phyloP scores from a whole-genome alignment of 2,113 vertebrate genomes.

The Toxotes chatareus region DNA sequence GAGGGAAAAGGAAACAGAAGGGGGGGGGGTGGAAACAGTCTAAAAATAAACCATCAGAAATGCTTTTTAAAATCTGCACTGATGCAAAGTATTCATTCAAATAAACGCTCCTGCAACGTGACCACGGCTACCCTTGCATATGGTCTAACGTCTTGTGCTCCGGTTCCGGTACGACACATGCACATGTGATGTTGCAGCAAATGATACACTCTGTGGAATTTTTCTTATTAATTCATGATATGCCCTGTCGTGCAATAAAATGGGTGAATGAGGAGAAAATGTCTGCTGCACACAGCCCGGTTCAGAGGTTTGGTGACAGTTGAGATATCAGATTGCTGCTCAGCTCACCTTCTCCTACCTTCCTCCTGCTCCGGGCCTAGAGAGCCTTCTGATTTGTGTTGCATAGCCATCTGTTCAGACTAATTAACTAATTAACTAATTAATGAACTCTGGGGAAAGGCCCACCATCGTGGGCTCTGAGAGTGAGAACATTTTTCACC shows the following conservation, averaged over 20 bases:
- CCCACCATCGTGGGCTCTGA: constrained; percentile 67
- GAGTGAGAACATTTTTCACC: constrained; percentile 77
- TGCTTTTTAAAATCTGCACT: constrained; percentile 80
- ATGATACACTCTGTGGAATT: constrained; percentile 27
- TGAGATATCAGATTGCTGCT: constrained; percentile 55
- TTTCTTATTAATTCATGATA: constrained; percentile 51
- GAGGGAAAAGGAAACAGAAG: constrained; percentile 68
- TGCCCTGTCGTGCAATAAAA: constrained; percentile 44
- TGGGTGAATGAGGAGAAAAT: constrained; percentile 66
- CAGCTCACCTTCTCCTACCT: constrained; percentile 75
- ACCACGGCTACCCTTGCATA: constrained; percentile 28
- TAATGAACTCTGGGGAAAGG: constrained; percentile 85
- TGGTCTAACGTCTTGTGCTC: background rate
- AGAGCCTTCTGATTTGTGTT: constrained; percentile 82
- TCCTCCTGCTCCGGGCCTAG: constrained; percentile 72
- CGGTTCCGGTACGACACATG: constrained; percentile 4
- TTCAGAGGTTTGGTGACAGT: constrained; percentile 66
- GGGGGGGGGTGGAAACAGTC: constrained; percentile 73
- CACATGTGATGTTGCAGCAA: constrained; percentile 24
- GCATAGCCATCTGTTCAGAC: constrained; percentile 85
- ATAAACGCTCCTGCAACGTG: constrained; percentile 66
- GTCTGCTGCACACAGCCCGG: constrained; percentile 53
- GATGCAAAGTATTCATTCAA: constrained; percentile 81
- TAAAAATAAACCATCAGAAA: constrained; percentile 85
- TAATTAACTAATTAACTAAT: constrained; percentile 89